phyloP scores from a whole-genome alignment of 1,140 invertebrate species.

The Phthorimaea operculella region DNA sequence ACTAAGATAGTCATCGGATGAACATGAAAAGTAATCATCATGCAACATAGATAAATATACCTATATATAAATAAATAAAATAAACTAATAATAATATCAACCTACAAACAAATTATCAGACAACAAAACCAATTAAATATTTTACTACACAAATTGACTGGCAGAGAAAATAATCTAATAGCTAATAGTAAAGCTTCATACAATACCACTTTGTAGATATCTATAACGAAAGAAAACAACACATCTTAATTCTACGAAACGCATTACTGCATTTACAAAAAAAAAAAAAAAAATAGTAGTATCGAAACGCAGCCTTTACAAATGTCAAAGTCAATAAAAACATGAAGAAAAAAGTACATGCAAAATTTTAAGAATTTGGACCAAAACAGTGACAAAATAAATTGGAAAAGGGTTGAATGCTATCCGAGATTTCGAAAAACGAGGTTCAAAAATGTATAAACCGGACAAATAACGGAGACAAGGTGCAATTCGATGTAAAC shows the following conservation, averaged over 20 bases:
- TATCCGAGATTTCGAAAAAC: not conserved
- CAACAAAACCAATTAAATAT: not conserved
- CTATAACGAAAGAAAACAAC: not conserved
- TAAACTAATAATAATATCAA: not conserved
- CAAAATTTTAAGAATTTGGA: too few species aligned
- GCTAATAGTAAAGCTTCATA: too few species aligned
- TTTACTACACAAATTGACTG: not conserved
- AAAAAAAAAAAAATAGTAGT: not conserved
- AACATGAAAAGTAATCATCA: not conserved
- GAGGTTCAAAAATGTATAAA: not conserved
- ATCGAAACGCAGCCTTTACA: too few species aligned
- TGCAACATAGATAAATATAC: not conserved
- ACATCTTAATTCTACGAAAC: not conserved
- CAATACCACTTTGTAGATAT: too few species aligned
- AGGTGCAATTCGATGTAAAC: not conserved
- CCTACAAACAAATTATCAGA: not conserved
- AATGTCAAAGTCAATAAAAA: too few species aligned
- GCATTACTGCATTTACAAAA: not conserved
- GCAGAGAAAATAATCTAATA: not conserved
- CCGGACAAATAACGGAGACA: not conserved
- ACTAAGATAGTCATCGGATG: not conserved
- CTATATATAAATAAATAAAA: not conserved
- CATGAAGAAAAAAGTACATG: too few species aligned
- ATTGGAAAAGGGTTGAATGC: not conserved
- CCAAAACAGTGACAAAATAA: not conserved